A percentile compares a stretch with the other conserved stretches of the same genome.
phyloP scores from a whole-genome alignment of 2,888 invertebrate genomes.

The Pomacea canaliculata region DNA sequence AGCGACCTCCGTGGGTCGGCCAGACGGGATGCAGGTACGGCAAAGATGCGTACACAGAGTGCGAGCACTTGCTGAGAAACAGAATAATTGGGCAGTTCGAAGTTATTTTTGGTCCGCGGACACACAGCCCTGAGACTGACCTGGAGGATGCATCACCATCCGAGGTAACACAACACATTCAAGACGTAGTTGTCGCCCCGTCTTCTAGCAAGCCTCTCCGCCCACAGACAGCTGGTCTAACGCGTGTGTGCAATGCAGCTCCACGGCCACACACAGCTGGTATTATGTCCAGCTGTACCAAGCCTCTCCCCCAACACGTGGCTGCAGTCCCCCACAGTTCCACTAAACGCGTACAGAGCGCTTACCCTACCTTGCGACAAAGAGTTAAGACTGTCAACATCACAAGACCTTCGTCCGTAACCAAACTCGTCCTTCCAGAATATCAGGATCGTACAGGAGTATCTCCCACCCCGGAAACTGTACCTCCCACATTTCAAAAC shows the following conservation, averaged over 20 bases:
- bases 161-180: not conserved
- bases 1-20: too few relatives aligned
- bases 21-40: slow-evolving; percentile 11
- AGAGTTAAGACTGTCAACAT: too few relatives aligned
- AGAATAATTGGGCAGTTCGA: slow-evolving; percentile 23
- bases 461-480: too few relatives aligned
- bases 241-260: not conserved
- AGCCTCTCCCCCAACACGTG: too few relatives aligned
- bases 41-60: slow-evolving; percentile 18
- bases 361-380: too few relatives aligned
- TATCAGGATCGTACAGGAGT: too few relatives aligned
- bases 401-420: too few relatives aligned
- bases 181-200: not conserved
- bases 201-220: not conserved
- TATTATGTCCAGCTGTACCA: too few relatives aligned
- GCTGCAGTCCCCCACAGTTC: too few relatives aligned
- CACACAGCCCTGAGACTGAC: not conserved
- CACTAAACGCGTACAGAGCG: too few relatives aligned
- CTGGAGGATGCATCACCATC: slow-evolving; percentile 1
- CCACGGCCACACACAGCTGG: not conserved
- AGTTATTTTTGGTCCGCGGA: slow-evolving; percentile 29
- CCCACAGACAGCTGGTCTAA: not conserved
- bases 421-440: too few relatives aligned
- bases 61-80: slow-evolving; percentile 12
- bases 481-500: too few relatives aligned